A percentile compares a stretch with the other conserved stretches of the same genome.
phyloP scores from a whole-genome alignment of 2,888 invertebrate species.

The Acleris cristana region DNA sequence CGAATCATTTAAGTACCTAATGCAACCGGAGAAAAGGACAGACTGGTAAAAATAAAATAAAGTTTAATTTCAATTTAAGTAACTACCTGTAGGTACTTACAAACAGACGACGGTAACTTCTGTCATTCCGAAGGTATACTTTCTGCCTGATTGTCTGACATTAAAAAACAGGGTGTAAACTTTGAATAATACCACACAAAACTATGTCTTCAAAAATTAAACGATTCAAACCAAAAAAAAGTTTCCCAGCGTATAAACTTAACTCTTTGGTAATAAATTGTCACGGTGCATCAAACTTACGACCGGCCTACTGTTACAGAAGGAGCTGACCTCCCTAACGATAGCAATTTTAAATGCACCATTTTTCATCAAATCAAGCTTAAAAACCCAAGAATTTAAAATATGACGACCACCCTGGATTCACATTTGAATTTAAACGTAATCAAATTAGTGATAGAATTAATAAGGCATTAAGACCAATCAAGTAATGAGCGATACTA shows the following conservation, averaged over 20 bases:
- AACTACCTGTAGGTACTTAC: no score
- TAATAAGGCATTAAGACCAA: conserved; percentile 68
- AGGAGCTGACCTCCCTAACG: conserved; percentile 58
- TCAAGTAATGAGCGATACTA: conserved; percentile 60
- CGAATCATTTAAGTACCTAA: no score
- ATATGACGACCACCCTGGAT: conserved; percentile 64
- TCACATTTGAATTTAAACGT: conserved; percentile 43
- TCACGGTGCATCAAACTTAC: conserved; percentile 65
- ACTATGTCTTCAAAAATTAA: no score
- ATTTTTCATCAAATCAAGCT: conserved; percentile 51
- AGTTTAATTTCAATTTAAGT: no score
- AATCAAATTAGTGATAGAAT: conserved; percentile 57
- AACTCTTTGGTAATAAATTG: conserved; percentile 63
- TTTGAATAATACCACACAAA: no score
- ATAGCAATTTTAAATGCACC: conserved; percentile 63
- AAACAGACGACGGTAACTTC: no score
- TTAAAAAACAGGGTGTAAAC: no score
- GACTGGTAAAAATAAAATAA: no score
- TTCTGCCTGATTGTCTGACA: no score
- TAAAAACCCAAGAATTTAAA: conserved; percentile 47
- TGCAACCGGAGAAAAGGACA: no score
- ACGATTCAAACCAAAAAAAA: background rate
- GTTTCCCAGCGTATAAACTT: conserved; percentile 21
- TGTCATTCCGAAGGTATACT: no score
- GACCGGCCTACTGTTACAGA: conserved; percentile 65